Evolutionary conservation across 2,888 invertebrate species (phyloP), one percentile per base, ranked within the genome.

Genomic region (Calameuta pallipes): DNA sequence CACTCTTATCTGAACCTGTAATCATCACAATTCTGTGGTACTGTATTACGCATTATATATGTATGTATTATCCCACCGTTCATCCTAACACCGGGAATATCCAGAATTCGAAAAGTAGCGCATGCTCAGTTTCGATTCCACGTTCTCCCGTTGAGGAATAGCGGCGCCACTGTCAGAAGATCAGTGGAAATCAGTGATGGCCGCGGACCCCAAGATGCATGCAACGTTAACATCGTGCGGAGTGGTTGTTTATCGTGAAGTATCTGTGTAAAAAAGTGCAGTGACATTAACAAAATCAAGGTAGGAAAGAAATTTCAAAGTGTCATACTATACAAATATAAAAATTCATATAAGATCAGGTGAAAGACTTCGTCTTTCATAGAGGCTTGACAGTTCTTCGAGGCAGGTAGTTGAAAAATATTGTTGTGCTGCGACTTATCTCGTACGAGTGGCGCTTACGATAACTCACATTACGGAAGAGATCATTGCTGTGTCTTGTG

Each of bases 91-190:
- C 23, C 23, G 41, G 23, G 41, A 56, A 56, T 23, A 23, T 0
- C 23, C 2, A 23, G 56, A 56, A 56, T 56, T 56, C 56, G 56
- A 56, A 56, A 56, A 56, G 23, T 23, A 56, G 34, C 71, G 71
- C 71, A 71, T 34, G 71, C n/a, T 30, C 30, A 11, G 36, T 36
- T 82, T 80, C 82, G 37, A 81, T 82, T 84, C 85, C 81, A 69
- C 79, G 84, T 86, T 85, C 83, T 78, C 74, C 37, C 75, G 81
- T 85, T 77, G 77, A 77, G 75, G 77, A 68, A 71, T 23, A 56
- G 73, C 90, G 35, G 92, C 93, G 75, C 92, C 93, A 74, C 87
- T 83, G 83, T 82, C 79, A 71, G 36, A 11, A 34, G 69, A 56
- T 33, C 78, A 75, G 82, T 81, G 82, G 75, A 83, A 81, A 79